Evolutionary conservation across 2,888 invertebrate species (phyloP).

Genomic region (Ornithoptera alexandrae): DNA sequence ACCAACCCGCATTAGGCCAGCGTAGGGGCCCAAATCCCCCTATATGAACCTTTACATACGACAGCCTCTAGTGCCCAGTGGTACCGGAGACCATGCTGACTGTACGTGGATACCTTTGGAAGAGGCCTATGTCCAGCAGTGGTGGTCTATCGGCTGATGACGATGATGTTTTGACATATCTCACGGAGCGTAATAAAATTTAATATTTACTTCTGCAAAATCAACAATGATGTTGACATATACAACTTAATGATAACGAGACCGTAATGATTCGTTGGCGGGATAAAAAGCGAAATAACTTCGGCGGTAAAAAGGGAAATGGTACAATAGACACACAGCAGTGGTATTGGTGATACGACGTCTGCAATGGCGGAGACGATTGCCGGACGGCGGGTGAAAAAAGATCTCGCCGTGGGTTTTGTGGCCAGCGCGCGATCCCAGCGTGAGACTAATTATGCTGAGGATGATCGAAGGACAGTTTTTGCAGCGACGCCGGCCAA

Average conservation of each 20-base stretch:
- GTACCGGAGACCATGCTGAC: too few relatives aligned
- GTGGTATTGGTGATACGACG: constrained; percentile 55
- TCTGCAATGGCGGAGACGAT: constrained; percentile 39
- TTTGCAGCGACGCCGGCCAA: constrained; percentile 47
- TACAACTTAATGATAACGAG: constrained; percentile 44
- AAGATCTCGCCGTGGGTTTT: constrained; percentile 34
- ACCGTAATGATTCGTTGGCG: constrained; percentile 50
- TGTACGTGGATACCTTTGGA: too few relatives aligned
- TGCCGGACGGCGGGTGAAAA: constrained; percentile 33
- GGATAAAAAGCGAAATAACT: constrained; percentile 45
- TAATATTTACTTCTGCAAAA: constrained; percentile 36
- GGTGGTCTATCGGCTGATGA: too few relatives aligned
- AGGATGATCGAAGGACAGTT: constrained; percentile 57
- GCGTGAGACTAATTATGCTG: constrained; percentile 74
- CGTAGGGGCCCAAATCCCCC: too few relatives aligned
- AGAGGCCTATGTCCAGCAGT: too few relatives aligned
- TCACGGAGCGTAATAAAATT: neutral
- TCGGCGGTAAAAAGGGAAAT: constrained; percentile 49
- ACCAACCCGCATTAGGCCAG: too few relatives aligned
- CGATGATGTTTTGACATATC: neutral
- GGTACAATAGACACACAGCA: constrained; percentile 63
- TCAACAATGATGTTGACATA: constrained; percentile 48
- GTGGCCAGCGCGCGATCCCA: constrained; percentile 41
- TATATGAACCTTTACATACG: too few relatives aligned
- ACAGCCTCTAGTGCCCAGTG: too few relatives aligned